phyloP scores from a whole-genome alignment of 2,113 vertebrate genomes.

The Spea multiplicata region DNA sequence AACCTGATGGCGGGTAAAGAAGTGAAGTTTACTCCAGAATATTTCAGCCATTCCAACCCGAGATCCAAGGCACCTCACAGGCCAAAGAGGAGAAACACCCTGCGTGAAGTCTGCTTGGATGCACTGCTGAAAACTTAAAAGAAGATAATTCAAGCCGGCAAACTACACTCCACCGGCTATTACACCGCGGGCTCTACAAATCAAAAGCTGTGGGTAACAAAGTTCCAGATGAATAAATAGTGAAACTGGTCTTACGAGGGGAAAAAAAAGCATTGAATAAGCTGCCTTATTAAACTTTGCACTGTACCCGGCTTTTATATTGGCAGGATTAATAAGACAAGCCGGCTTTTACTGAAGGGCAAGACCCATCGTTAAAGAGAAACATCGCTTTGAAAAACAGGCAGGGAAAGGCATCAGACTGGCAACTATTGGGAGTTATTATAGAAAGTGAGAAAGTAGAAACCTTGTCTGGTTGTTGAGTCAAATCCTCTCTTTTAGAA shows the following conservation, averaged over 20 bases:
- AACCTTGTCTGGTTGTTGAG: no score
- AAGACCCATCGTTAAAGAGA: background rate
- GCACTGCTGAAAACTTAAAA: slow-evolving; percentile 24
- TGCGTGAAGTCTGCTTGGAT: slow-evolving; percentile 20
- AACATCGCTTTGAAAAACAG: background rate
- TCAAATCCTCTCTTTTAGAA: no score
- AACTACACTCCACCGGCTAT: background rate
- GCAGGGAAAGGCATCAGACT: no score
- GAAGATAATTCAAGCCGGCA: slow-evolving; percentile 7
- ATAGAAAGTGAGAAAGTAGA: no score
- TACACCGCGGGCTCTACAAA: background rate
- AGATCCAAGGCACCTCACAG: slow-evolving; percentile 1
- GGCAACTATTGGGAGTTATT: no score
- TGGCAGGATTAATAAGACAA: background rate
- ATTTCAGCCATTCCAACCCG: background rate
- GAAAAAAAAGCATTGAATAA: background rate
- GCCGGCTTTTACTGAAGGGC: background rate
- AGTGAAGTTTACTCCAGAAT: background rate
- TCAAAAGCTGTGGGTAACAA: slow-evolving; percentile 14
- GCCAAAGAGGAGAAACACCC: slow-evolving; percentile 11
- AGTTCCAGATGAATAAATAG: background rate
- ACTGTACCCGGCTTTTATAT: background rate
- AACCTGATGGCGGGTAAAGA: background rate
- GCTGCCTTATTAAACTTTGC: no score
- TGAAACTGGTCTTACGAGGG: background rate